These are phyloP conservation scores for Eupleurogrammus muticus DNA, from an alignment of 2,797 vertebrate species.

Conservation along the genomic window DNA sequence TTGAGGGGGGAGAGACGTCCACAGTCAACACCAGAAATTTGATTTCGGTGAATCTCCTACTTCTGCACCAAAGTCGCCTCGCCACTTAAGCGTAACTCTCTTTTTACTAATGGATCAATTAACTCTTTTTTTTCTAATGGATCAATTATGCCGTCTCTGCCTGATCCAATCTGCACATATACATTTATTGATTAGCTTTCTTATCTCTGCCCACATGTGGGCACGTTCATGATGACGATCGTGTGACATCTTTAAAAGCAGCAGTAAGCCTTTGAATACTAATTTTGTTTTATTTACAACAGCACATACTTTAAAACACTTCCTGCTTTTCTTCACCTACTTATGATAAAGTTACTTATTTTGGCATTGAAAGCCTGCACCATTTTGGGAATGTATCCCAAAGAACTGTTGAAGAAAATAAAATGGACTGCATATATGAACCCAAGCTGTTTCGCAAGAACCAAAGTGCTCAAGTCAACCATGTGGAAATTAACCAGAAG, in stretches of 20 bases:
- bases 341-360: background rate
- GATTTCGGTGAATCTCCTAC: background rate
- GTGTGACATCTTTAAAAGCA: background rate
- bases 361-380: background rate
- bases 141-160: background rate
- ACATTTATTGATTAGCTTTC: conserved; percentile 10
- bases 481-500: conserved; percentile 14
- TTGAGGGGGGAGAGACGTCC: too few relatives aligned
- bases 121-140: background rate
- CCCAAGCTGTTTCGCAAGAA: conserved; percentile 45
- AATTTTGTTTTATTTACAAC: background rate
- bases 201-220: conserved; percentile 19
- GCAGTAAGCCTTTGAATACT: background rate
- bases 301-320: background rate
- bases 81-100: background rate
- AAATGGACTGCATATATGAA: conserved; percentile 12
- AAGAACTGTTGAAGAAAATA: conserved; percentile 4
- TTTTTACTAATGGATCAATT: background rate
- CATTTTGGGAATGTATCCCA: background rate
- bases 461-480: conserved; percentile 43
- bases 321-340: background rate
- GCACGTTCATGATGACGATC: conserved; percentile 10
- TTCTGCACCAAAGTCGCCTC: too few relatives aligned
- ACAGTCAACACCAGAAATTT: background rate
- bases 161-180: background rate